Evolutionary conservation across 2,113 vertebrate species (phyloP).

Genomic region (Labeo catla): DNA sequence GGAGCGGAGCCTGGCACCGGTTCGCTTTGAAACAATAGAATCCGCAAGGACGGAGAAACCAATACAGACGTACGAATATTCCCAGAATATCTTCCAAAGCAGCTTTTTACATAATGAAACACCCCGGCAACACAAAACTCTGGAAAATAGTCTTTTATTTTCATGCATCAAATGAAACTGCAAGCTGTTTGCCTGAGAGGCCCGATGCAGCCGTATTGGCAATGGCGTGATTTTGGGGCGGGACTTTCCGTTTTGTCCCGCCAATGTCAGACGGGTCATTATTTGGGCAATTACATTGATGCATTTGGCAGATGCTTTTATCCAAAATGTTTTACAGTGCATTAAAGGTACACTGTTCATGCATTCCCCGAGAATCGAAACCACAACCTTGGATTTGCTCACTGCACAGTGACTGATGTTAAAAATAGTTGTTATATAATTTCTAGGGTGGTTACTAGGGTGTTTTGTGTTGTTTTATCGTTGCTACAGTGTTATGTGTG

Average conservation of each 20-base stretch:
- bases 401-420: background rate
- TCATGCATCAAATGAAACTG: slow-evolving; percentile 3
- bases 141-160: background rate
- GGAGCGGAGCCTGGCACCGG: background rate
- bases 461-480: too few relatives aligned
- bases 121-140: background rate
- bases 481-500: too few relatives aligned
- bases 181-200: background rate
- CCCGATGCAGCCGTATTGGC: background rate
- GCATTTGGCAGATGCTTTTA: background rate
- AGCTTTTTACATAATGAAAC: slow-evolving; percentile 28
- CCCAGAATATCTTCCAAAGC: slow-evolving; percentile 10
- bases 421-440: background rate
- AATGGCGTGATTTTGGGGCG: background rate
- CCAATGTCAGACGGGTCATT: background rate
- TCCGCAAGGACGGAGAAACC: background rate
- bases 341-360: background rate
- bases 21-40: slow-evolving; percentile 35
- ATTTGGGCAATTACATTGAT: background rate
- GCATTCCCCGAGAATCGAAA: background rate
- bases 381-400: background rate
- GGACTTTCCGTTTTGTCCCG: background rate
- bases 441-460: background rate
- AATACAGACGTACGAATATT: background rate
- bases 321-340: background rate